phyloP scores from a whole-genome alignment of 1,140 invertebrate species.

The Pogonomyrmex barbatus region DNA sequence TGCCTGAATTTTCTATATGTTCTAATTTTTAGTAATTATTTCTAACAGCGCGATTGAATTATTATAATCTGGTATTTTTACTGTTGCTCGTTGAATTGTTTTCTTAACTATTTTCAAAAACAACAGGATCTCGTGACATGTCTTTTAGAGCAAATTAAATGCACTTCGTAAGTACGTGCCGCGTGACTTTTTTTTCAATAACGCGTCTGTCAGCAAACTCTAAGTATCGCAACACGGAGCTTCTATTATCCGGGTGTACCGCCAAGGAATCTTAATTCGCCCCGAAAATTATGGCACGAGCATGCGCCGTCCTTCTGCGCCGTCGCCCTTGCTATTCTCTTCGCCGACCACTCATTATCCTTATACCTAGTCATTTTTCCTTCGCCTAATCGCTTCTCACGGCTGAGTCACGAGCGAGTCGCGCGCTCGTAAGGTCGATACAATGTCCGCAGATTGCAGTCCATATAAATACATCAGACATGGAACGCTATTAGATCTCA shows the following conservation, averaged over 20 bases:
- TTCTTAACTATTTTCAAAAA: not conserved
- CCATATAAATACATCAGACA: not conserved
- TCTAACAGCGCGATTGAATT: not conserved
- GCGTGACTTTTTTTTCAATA: not conserved
- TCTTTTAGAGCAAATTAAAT: not conserved
- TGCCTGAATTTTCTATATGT: not conserved
- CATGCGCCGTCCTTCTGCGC: constrained; percentile 45
- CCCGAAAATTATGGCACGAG: constrained; percentile 79
- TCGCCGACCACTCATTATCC: constrained; percentile 77
- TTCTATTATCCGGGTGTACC: constrained; percentile 64
- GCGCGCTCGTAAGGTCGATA: constrained; percentile 37
- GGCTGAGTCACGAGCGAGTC: constrained; percentile 73
- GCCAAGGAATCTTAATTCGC: constrained; percentile 79
- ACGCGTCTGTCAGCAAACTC: not conserved
- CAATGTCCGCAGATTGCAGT: not conserved
- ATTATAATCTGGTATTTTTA: not conserved
- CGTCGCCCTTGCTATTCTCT: constrained; percentile 57
- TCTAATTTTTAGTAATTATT: not conserved
- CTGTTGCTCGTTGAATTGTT: not conserved
- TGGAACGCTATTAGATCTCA: not conserved
- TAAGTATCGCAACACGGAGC: constrained; percentile 45
- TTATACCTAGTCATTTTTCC: constrained; percentile 69
- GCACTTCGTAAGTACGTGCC: not conserved
- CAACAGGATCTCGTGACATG: not conserved
- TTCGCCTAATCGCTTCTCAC: constrained; percentile 76